These are phyloP conservation scores for Criorhina ranunculi DNA, from an alignment of 2,888 invertebrate species.

Conservation along the genomic window DNA sequence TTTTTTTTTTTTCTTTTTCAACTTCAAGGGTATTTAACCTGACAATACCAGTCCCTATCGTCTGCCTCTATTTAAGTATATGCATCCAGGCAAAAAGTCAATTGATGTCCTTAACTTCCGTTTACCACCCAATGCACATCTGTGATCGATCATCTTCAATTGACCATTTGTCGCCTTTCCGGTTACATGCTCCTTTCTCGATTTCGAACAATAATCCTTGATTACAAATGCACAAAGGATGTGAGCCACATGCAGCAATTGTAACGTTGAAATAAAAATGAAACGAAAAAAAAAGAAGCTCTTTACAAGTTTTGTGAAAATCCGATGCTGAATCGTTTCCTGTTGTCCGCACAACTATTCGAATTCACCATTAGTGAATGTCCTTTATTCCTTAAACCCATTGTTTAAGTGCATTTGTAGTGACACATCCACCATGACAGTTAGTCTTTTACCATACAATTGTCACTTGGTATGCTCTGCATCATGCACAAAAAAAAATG, in stretches of 20 bases:
- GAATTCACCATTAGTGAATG: constrained; percentile 56
- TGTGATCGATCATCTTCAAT: constrained; percentile 8
- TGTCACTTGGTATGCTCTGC: constrained; percentile 58
- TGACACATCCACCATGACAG: constrained; percentile 7
- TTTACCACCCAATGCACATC: background rate
- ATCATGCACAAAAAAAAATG: constrained; percentile 45
- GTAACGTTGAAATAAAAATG: background rate
- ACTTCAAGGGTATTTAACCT: background rate
- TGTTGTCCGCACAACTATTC: constrained; percentile 46
- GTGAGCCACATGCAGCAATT: constrained; percentile 34
- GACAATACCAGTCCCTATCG: too few species aligned
- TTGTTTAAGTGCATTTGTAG: constrained; percentile 45
- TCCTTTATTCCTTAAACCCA: constrained; percentile 41
- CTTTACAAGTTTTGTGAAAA: constrained; percentile 17
- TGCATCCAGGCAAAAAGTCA: constrained; percentile 7
- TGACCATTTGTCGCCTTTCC: constrained; percentile 1
- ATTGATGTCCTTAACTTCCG: constrained; percentile 35
- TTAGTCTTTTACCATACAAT: constrained; percentile 53
- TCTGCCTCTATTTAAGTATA: background rate
- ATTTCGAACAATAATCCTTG: constrained; percentile 46
- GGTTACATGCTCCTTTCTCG: constrained; percentile 1
- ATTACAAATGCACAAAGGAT: constrained; percentile 45
- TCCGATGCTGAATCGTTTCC: constrained; percentile 48
- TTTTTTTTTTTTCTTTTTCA: background rate
- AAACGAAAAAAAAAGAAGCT: constrained; percentile 14